Conservation (phyloP, 2,888 invertebrate genomes). For the Agriopis leucophaearia region DNA sequence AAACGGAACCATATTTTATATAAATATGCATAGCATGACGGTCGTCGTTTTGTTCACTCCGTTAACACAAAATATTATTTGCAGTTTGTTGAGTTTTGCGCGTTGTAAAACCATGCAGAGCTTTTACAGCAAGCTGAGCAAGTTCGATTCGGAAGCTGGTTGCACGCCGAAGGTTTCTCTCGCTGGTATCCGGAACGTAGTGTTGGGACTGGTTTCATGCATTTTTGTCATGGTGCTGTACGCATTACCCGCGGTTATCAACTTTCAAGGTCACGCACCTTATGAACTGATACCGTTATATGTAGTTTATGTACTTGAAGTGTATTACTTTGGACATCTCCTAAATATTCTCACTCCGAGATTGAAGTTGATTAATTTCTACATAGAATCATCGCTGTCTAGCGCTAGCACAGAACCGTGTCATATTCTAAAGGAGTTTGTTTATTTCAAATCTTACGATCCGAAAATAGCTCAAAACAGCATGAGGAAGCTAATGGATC, state of each 20-base stretch:
- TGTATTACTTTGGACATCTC: slow-evolving; percentile 65
- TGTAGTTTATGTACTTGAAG: slow-evolving; percentile 55
- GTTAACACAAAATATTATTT: slow-evolving; percentile 47
- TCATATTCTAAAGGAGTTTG: slow-evolving; percentile 51
- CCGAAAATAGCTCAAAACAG: slow-evolving; percentile 48
- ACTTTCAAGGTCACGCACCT: slow-evolving; percentile 21
- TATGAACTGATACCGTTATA: slow-evolving; percentile 47
- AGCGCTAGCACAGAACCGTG: slow-evolving; percentile 44
- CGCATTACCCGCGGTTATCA: slow-evolving; percentile 34
- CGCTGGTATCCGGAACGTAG: slow-evolving; percentile 54
- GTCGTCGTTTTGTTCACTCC: slow-evolving; percentile 17
- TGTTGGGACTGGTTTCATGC: slow-evolving; percentile 47
- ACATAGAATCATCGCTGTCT: slow-evolving; percentile 59
- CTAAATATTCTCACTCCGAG: slow-evolving; percentile 62
- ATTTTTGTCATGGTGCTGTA: slow-evolving; percentile 43
- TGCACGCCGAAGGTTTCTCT: slow-evolving; percentile 56
- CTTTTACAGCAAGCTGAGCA: slow-evolving; percentile 59
- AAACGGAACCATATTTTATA: slow-evolving; percentile 14
- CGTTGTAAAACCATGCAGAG: slow-evolving; percentile 54
- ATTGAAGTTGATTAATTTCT: slow-evolving; percentile 63
- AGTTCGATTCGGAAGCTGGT: slow-evolving; percentile 61
- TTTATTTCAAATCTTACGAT: slow-evolving; percentile 48
- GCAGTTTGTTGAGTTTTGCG: slow-evolving; percentile 50
- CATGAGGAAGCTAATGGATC: slow-evolving; percentile 66
- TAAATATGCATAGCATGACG: background rate